Conservation (phyloP, 2,888 invertebrate species). For the Unio pictorum region DNA sequence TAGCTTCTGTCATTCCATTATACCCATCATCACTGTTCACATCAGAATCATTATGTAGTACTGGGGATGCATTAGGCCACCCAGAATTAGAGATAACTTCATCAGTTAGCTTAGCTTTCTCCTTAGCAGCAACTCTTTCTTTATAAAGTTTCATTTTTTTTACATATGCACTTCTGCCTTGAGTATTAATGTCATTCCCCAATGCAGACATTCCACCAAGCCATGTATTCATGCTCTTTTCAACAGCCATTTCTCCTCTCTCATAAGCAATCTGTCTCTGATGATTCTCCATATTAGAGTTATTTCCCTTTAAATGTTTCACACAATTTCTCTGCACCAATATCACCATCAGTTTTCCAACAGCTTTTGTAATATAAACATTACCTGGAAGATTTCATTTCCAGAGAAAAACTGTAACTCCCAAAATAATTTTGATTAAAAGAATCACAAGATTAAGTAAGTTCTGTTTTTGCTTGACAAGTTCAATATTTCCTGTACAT, state of each 20-base stretch:
- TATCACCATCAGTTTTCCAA: no score
- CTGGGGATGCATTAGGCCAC: constrained; percentile 44
- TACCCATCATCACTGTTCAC: constrained; percentile 8
- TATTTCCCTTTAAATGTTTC: constrained; percentile 4
- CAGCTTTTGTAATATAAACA: no score
- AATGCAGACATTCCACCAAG: constrained; percentile 9
- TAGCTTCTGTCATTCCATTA: not conserved
- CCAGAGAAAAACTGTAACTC: no score
- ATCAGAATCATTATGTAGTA: constrained; percentile 36
- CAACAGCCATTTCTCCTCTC: constrained; percentile 24
- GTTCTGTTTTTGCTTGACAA: constrained; percentile 2
- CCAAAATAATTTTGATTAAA: constrained; percentile 5
- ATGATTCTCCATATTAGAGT: constrained; percentile 1
- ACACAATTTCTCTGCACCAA: constrained; percentile 1
- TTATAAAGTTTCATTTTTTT: constrained; percentile 26
- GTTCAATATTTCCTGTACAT: no score
- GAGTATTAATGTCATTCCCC: constrained; percentile 3
- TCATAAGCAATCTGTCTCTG: constrained; percentile 11
- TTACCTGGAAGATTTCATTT: no score
- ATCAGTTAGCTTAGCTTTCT: constrained; percentile 31
- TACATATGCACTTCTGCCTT: constrained; percentile 13
- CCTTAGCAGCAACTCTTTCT: constrained; percentile 22
- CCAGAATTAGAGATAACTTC: constrained; percentile 28
- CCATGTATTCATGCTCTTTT: constrained; percentile 31
- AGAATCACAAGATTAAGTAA: constrained; percentile 8